Evolutionary conservation across 2,888 invertebrate genomes (phyloP).

Genomic region (Epinotia brunnichana): DNA sequence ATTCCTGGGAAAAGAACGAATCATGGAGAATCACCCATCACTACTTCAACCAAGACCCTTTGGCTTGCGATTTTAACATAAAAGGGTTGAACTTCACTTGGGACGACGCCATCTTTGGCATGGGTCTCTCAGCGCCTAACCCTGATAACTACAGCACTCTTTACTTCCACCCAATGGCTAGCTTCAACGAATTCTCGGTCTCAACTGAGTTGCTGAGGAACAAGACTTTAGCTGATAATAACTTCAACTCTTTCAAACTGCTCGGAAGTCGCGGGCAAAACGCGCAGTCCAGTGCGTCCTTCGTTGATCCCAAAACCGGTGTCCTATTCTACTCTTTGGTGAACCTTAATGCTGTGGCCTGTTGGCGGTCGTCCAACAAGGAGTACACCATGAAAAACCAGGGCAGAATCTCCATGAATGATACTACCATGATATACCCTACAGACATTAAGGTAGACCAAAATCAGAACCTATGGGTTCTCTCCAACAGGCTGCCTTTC

Average conservation of each 20-base stretch:
- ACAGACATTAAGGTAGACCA: constrained; percentile 91
- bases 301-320: constrained; percentile 87
- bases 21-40: constrained; percentile 90
- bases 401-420: constrained; percentile 88
- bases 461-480: constrained; percentile 88
- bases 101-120: constrained; percentile 90
- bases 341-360: constrained; percentile 90
- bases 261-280: constrained; percentile 88
- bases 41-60: constrained; percentile 88
- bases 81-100: constrained; percentile 88
- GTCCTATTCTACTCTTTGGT: constrained; percentile 90
- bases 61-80: constrained; percentile 89
- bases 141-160: constrained; percentile 87
- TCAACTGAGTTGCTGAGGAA: constrained; percentile 87
- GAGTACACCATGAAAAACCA: constrained; percentile 88
- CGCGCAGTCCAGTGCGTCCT: constrained; percentile 89
- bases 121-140: constrained; percentile 87
- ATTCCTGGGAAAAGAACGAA: constrained; percentile 87
- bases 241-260: constrained; percentile 86
- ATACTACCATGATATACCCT: constrained; percentile 89
- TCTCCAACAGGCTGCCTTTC: constrained; percentile 88
- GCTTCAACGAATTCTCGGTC: constrained; percentile 90
- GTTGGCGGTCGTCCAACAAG: constrained; percentile 89
- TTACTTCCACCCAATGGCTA: constrained; percentile 91
- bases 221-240: constrained; percentile 79